phyloP scores from a whole-genome alignment of 64 coral and sea anemone species.

The Montipora foliosa region DNA sequence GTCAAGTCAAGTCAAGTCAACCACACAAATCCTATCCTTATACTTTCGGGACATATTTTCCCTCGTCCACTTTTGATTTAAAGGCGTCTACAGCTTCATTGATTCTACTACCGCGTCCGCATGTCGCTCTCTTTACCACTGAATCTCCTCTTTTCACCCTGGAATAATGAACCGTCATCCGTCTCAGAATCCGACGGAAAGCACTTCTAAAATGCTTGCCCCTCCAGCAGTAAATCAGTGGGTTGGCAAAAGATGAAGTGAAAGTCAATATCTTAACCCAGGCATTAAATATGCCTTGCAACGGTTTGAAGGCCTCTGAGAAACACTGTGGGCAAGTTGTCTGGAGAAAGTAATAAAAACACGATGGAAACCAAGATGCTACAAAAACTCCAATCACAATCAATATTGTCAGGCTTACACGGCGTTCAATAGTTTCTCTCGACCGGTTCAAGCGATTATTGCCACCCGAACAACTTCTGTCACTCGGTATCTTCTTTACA shows the following conservation, averaged over 20 bases:
- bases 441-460: neutral
- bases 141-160: neutral
- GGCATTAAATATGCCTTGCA: constrained; percentile 75
- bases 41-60: neutral
- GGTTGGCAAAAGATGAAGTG: constrained; percentile 90
- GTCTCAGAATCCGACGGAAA: constrained; percentile 65
- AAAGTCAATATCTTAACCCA: constrained; percentile 90
- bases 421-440: constrained; percentile 79
- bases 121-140: neutral
- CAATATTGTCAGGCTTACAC: constrained; percentile 92
- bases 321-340: constrained; percentile 79
- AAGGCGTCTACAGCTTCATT: neutral
- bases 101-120: neutral
- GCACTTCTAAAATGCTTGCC: constrained; percentile 89
- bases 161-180: constrained; percentile 7
- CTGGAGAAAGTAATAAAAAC: constrained; percentile 88
- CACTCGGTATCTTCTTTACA: constrained; percentile 61
- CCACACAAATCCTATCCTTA: neutral
- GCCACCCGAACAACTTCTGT: neutral
- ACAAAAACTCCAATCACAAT: constrained; percentile 93
- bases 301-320: constrained; percentile 42
- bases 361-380: constrained; percentile 88
- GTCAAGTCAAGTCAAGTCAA: no score
- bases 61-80: neutral
- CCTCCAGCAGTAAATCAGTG: constrained; percentile 96